Percentiles rank a stretch among this genome's conserved stretches.
Evolutionary conservation across 2,797 vertebrate genomes (phyloP).

Genomic region (Sternotherus odoratus): DNA sequence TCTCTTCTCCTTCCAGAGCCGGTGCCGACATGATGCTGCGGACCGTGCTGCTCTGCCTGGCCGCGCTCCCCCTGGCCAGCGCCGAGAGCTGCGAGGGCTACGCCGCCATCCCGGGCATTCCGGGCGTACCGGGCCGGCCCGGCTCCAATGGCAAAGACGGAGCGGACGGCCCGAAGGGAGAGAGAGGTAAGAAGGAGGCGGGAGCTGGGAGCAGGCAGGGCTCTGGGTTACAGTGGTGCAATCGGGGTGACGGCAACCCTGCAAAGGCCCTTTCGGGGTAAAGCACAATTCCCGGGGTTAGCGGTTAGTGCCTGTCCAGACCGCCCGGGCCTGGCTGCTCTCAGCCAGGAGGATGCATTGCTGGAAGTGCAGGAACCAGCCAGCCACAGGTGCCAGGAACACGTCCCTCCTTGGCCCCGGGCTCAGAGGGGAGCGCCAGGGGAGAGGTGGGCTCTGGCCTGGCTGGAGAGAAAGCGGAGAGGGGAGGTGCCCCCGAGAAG

Average conservation of each 20-base stretch:
- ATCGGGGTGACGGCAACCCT: too few relatives aligned
- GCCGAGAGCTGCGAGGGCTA: constrained; percentile 69
- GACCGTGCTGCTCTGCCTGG: constrained; percentile 53
- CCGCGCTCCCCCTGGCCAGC: constrained; percentile 44
- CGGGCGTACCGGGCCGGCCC: constrained; percentile 81
- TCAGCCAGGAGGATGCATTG: not conserved
- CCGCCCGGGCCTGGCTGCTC: not conserved
- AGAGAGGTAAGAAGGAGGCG: constrained; percentile 74
- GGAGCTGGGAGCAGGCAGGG: not conserved
- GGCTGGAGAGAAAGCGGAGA: not conserved
- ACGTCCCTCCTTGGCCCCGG: too few relatives aligned
- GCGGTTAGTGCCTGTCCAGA: not conserved
- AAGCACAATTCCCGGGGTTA: not conserved
- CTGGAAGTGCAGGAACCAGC: not conserved
- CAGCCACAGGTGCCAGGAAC: not conserved
- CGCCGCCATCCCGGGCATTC: constrained; percentile 73
- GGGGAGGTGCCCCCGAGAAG: not conserved
- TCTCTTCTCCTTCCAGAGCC: not conserved
- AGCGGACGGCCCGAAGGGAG: constrained; percentile 79
- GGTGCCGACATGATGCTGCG: not conserved
- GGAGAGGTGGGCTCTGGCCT: accelerated
- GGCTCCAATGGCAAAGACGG: constrained; percentile 83
- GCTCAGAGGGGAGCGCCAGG: not conserved
- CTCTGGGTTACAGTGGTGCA: not conserved
- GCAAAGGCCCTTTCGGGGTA: not conserved